A percentile compares a stretch with the other conserved stretches of the same genome.
phyloP scores from a whole-genome alignment of 2,888 invertebrate species.

The Rugalucina vietnamica region DNA sequence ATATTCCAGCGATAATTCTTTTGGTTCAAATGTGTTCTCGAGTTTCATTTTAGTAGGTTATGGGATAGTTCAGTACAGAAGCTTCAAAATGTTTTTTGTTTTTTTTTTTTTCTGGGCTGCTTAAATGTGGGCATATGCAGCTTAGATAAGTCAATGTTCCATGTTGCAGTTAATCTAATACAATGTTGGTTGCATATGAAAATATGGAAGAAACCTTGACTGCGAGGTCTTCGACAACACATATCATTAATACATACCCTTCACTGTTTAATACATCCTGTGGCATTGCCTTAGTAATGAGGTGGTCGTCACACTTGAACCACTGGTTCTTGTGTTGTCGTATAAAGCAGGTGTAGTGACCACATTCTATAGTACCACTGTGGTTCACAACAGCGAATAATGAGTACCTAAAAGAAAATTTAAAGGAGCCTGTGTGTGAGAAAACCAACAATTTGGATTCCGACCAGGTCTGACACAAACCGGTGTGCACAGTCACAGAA shows the following conservation, averaged over 20 bases:
- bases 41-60: no score
- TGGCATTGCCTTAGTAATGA: constrained; percentile 94
- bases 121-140: neutral
- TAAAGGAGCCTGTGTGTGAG: no score
- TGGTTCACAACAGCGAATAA: constrained; percentile 99
- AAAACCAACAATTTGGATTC: no score
- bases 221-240: no score
- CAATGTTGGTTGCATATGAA: neutral
- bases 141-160: no score
- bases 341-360: constrained; percentile 98
- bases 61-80: neutral
- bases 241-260: constrained; percentile 90
- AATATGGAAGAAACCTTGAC: neutral
- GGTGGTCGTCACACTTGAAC: constrained; percentile 98
- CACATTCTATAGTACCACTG: constrained; percentile 95
- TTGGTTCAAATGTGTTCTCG: no score
- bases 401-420: constrained; percentile 90
- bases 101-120: neutral
- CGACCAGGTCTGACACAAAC: no score
- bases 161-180: neutral
- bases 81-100: neutral
- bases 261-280: constrained; percentile 97
- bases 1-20: no score
- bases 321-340: constrained; percentile 89
- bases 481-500: no score